Evolutionary conservation across 1,140 invertebrate species (phyloP).

Genomic region (Drosophila obscura): DNA sequence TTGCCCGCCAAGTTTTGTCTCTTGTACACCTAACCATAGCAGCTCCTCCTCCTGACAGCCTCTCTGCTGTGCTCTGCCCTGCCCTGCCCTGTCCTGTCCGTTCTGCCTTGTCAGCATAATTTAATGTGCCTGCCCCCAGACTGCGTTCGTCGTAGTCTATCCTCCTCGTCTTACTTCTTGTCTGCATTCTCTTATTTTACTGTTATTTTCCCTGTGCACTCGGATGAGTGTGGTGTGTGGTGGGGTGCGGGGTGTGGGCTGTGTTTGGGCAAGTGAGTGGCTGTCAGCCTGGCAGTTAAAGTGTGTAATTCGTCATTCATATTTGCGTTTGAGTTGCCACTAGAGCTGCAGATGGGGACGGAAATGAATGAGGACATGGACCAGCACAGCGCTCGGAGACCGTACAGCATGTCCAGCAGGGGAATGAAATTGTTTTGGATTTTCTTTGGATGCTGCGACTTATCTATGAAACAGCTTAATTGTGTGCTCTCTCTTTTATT

Average conservation of each 20-base stretch:
- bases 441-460: too few species aligned
- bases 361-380: too few species aligned
- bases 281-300: constrained; percentile 75
- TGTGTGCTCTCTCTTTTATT: too few species aligned
- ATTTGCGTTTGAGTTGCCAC: constrained; percentile 42
- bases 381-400: too few species aligned
- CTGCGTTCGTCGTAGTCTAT: constrained; percentile 22
- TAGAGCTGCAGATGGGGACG: too few species aligned
- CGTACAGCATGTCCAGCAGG: too few species aligned
- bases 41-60: neutral
- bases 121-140: constrained; percentile 46
- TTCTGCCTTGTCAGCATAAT: constrained; percentile 75
- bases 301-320: constrained; percentile 79
- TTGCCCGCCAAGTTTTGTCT: constrained; percentile 36
- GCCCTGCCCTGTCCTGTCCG: constrained; percentile 18
- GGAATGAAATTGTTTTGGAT: too few species aligned
- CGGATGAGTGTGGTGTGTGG: constrained; percentile 24
- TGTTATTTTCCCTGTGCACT: constrained; percentile 7
- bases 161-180: constrained; percentile 1
- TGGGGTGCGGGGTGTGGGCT: constrained; percentile 1
- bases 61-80: constrained; percentile 3
- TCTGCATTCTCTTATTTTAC: constrained; percentile 12
- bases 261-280: constrained; percentile 9
- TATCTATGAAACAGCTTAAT: too few species aligned
- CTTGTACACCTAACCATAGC: constrained; percentile 4